Conservation (phyloP, 2,797 vertebrate genomes). For the Scarus forsteni region DNA sequence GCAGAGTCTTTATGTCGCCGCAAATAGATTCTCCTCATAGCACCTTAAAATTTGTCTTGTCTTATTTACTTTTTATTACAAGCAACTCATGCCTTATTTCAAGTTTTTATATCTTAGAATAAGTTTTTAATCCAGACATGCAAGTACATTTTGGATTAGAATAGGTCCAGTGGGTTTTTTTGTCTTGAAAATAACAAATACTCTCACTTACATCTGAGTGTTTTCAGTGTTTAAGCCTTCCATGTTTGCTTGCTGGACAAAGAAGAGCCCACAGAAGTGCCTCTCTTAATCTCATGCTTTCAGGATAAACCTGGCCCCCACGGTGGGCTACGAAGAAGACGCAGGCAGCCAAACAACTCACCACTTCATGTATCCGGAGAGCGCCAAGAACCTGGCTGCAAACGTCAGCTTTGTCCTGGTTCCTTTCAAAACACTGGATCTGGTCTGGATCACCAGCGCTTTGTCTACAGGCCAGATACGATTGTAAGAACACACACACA, state of each 20-base stretch:
- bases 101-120: no score
- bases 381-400: constrained; percentile 96
- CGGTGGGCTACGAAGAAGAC: constrained; percentile 94
- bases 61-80: no score
- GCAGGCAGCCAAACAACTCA: constrained; percentile 95
- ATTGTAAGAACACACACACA: constrained; percentile 86
- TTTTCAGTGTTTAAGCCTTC: not conserved
- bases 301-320: constrained; percentile 98
- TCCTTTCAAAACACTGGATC: constrained; percentile 97
- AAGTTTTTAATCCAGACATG: no score
- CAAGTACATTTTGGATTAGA: no score
- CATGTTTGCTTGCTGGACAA: not conserved
- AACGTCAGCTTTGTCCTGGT: constrained; percentile 98
- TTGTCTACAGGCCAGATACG: constrained; percentile 96
- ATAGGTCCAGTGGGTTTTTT: no score
- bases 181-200: no score
- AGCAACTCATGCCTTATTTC: no score
- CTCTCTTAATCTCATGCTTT: not conserved
- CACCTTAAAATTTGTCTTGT: no score
- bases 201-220: not conserved
- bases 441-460: constrained; percentile 98
- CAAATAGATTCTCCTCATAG: no score
- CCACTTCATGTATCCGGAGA: constrained; percentile 99
- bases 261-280: not conserved
- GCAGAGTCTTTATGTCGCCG: no score